Conservation (phyloP, 2,888 invertebrate genomes). For the Incurvaria masculella region DNA sequence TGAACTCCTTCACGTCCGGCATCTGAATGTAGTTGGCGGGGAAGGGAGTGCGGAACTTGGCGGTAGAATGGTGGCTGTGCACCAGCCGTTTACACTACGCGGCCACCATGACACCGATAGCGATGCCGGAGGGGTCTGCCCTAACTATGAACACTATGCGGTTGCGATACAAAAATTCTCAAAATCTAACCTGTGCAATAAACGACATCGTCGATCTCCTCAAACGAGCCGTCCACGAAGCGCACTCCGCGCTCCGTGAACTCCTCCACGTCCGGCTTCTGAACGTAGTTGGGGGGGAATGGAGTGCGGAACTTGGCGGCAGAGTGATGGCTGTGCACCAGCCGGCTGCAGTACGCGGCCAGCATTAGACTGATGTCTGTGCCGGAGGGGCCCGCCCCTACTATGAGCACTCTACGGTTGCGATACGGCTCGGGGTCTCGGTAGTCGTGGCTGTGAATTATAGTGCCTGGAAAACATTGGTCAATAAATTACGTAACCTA, state of each 20-base stretch:
- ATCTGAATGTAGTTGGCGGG: slow-evolving; percentile 34
- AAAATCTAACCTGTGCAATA: slow-evolving; percentile 64
- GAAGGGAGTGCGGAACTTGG: slow-evolving; percentile 21
- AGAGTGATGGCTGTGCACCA: slow-evolving; percentile 54
- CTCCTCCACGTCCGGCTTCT: slow-evolving; percentile 50
- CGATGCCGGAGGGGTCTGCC: slow-evolving; percentile 58
- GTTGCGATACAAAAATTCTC: background rate
- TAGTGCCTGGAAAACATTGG: slow-evolving; percentile 38
- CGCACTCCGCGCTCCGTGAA: slow-evolving; percentile 48
- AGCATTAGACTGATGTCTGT: slow-evolving; percentile 68
- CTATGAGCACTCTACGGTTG: slow-evolving; percentile 57
- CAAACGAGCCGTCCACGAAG: slow-evolving; percentile 59
- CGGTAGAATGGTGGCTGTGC: slow-evolving; percentile 28
- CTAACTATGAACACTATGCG: background rate
- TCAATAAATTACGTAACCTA: slow-evolving; percentile 17
- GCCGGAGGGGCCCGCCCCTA: slow-evolving; percentile 74
- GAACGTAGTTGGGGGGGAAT: slow-evolving; percentile 45
- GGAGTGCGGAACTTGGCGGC: slow-evolving; percentile 31
- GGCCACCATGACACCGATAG: slow-evolving; percentile 57
- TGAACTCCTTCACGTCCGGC: slow-evolving; percentile 30
- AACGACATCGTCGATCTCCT: slow-evolving; percentile 62
- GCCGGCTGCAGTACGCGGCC: slow-evolving; percentile 32
- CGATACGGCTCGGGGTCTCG: slow-evolving; percentile 57
- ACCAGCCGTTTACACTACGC: slow-evolving; percentile 26
- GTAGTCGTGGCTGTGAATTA: slow-evolving; percentile 73